Percentiles rank a stretch among this genome's conserved stretches.
phyloP scores from a whole-genome alignment of 2,113 vertebrate genomes.

The Corythornis vintsioides region DNA sequence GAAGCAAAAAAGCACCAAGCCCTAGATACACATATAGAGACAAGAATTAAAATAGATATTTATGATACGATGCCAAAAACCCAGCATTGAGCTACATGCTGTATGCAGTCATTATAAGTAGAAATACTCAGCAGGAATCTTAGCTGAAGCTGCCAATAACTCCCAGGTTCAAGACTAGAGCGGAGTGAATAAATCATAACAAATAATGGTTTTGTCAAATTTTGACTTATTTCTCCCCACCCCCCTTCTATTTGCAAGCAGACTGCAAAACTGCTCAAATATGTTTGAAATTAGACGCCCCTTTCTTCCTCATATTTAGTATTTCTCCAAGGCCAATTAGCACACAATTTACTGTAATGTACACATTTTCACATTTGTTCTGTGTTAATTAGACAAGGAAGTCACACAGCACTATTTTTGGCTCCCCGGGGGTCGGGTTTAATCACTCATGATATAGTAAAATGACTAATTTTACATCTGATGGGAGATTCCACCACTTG shows the following conservation, averaged over 20 bases:
- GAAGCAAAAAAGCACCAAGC: background rate
- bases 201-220: slow-evolving; percentile 70
- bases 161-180: slow-evolving; percentile 60
- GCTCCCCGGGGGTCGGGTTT: slow-evolving; percentile 43
- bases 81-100: slow-evolving; percentile 38
- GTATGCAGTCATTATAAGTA: slow-evolving; percentile 61
- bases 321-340: slow-evolving; percentile 59
- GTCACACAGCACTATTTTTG: slow-evolving; percentile 53
- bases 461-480: slow-evolving; percentile 22
- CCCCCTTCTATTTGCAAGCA: slow-evolving; percentile 31
- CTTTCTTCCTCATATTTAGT: slow-evolving; percentile 15
- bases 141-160: slow-evolving; percentile 67
- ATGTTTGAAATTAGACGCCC: slow-evolving; percentile 57
- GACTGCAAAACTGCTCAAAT: slow-evolving; percentile 45
- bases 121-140: slow-evolving; percentile 69
- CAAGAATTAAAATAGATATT: slow-evolving; percentile 63
- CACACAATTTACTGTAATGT: slow-evolving; percentile 62
- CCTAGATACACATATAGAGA: slow-evolving; percentile 13
- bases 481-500: slow-evolving; percentile 21
- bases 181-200: slow-evolving; percentile 69
- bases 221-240: background rate
- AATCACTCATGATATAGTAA: slow-evolving; percentile 48
- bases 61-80: slow-evolving; percentile 57
- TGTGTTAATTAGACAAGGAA: slow-evolving; percentile 60
- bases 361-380: slow-evolving; percentile 66